phyloP scores from a whole-genome alignment of 2,113 vertebrate species.

The Engystomops pustulosus region DNA sequence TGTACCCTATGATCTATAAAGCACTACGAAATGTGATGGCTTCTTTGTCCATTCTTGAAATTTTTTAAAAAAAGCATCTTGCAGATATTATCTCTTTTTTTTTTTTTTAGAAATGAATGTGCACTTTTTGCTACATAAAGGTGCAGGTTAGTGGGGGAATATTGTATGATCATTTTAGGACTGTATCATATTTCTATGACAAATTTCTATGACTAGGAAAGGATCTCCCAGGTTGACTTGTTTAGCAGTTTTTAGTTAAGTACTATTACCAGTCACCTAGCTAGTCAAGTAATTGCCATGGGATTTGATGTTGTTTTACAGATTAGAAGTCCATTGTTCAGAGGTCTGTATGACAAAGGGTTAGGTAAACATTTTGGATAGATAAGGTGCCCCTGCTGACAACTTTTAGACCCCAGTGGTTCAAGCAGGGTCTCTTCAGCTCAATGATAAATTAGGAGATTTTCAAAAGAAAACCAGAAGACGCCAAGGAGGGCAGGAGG shows the following conservation, averaged over 20 bases:
- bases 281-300: slow-evolving; percentile 21
- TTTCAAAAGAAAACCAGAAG: slow-evolving; percentile 70
- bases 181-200: too few species aligned
- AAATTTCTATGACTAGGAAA: not conserved
- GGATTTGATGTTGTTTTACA: slow-evolving; percentile 67
- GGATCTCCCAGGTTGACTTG: not conserved
- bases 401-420: slow-evolving; percentile 81
- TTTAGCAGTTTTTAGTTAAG: not conserved
- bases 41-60: too few species aligned
- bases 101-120: too few species aligned
- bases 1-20: too few species aligned
- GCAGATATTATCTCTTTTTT: too few species aligned
- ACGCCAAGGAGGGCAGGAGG: slow-evolving; percentile 64
- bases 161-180: too few species aligned
- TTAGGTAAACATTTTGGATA: slow-evolving; percentile 87
- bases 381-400: slow-evolving; percentile 83
- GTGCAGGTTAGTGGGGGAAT: too few species aligned
- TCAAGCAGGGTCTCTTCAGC: slow-evolving; percentile 66
- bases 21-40: too few species aligned
- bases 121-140: too few species aligned
- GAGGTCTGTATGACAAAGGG: slow-evolving; percentile 81
- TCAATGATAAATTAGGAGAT: slow-evolving; percentile 70
- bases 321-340: slow-evolving; percentile 75
- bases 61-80: too few species aligned
- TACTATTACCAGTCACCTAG: not conserved